A percentile compares a stretch with the other conserved stretches of the same genome.
Evolutionary conservation across 2,797 vertebrate genomes (phyloP).

Genomic region (Morus bassanus): DNA sequence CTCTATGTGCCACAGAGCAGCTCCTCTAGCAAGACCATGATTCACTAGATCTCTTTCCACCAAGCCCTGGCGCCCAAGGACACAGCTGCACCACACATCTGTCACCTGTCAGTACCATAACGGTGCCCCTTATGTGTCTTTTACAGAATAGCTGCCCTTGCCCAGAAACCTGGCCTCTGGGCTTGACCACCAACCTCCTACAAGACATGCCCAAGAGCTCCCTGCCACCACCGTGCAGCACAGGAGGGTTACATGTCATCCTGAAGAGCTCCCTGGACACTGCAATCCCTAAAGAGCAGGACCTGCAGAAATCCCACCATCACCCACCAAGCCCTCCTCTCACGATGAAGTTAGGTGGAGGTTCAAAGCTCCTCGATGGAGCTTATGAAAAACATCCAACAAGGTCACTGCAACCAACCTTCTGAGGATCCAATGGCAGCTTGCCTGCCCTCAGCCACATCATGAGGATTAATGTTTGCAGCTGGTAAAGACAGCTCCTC

Average conservation of each 20-base stretch:
- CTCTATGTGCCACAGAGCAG: background rate
- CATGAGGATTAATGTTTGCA: background rate
- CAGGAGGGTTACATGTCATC: too few relatives aligned
- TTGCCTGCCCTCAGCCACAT: background rate
- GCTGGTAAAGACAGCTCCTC: background rate
- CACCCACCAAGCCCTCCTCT: background rate
- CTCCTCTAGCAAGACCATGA: background rate
- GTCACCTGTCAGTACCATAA: background rate
- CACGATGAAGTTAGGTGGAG: background rate
- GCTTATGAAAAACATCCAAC: background rate
- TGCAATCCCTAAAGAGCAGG: background rate
- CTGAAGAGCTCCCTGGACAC: background rate
- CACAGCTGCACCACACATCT: rapidly evolving
- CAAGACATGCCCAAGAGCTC: background rate
- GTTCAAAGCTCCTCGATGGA: background rate
- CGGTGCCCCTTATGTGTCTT: too few relatives aligned
- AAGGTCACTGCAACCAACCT: background rate
- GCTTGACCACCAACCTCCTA: background rate
- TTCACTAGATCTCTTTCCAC: background rate
- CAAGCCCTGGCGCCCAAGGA: background rate
- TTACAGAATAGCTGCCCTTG: background rate
- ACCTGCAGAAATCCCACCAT: background rate
- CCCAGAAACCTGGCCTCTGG: background rate
- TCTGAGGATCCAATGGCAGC: background rate
- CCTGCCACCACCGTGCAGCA: rapidly evolving